Percentiles rank a stretch among this genome's conserved stretches.
Conservation (phyloP, 2,888 invertebrate species). For the Agonum fuliginosum region DNA sequence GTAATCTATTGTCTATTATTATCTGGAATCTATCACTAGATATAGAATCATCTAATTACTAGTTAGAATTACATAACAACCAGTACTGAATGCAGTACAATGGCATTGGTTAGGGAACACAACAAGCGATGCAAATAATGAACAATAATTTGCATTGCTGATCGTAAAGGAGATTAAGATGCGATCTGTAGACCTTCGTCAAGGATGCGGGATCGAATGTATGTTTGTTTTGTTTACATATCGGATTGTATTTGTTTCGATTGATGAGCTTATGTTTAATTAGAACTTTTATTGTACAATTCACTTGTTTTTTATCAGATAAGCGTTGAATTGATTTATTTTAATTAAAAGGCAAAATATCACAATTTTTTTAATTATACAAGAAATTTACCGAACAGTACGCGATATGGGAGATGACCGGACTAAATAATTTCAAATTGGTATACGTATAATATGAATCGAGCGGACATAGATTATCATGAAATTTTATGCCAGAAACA, state of each 20-base stretch:
- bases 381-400: too few relatives aligned
- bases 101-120: not conserved
- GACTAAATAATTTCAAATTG: too few relatives aligned
- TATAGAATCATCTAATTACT: constrained; percentile 17
- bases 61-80: not conserved
- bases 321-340: too few relatives aligned
- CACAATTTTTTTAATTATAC: too few relatives aligned
- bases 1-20: not conserved
- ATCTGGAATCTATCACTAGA: constrained; percentile 4
- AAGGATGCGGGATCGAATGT: constrained; percentile 11
- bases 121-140: constrained; percentile 26
- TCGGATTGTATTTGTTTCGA: not conserved
- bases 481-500: too few relatives aligned
- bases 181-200: constrained; percentile 24
- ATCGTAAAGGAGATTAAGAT: constrained; percentile 9
- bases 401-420: too few relatives aligned
- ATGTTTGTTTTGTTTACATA: constrained; percentile 30
- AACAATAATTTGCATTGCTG: constrained; percentile 37
- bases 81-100: constrained; percentile 9
- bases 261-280: not conserved
- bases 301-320: not conserved
- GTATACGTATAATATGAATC: too few relatives aligned
- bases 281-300: not conserved
- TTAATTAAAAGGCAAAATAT: too few relatives aligned
- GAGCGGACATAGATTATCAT: too few relatives aligned